A percentile compares a stretch with the other conserved stretches of the same genome.
Evolutionary conservation across 1,140 invertebrate genomes (phyloP).

Genomic region (Doryteuthis pealeii): DNA sequence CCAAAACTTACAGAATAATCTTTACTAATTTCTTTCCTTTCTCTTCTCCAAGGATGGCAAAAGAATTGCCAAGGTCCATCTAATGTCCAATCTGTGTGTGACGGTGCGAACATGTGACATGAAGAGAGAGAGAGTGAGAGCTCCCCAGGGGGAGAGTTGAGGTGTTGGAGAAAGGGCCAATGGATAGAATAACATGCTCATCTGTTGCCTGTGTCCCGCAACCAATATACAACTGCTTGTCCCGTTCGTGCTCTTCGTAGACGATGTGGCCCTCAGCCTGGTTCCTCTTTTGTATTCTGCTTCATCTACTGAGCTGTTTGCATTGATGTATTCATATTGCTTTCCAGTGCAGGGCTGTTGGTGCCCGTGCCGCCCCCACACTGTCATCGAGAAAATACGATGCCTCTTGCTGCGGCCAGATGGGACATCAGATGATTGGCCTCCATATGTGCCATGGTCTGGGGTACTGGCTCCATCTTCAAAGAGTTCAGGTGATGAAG

Average conservation of each 20-base stretch:
- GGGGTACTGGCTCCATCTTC: conserved; percentile 39
- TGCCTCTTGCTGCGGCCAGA: conserved; percentile 41
- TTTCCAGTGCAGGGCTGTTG: background rate
- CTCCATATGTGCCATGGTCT: conserved; percentile 31
- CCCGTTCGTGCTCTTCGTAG: conserved; percentile 37
- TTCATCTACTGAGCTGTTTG: conserved; percentile 12
- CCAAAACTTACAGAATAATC: too few relatives aligned
- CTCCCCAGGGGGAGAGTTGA: too few relatives aligned
- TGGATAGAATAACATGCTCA: background rate
- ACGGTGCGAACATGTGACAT: too few relatives aligned
- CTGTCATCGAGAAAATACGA: conserved; percentile 43
- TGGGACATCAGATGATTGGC: conserved; percentile 33
- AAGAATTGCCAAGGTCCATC: too few relatives aligned
- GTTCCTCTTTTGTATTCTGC: conserved; percentile 17
- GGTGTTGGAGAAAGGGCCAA: too few relatives aligned
- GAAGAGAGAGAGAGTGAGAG: too few relatives aligned
- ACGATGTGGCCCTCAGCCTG: conserved; percentile 23
- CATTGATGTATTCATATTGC: conserved; percentile 13
- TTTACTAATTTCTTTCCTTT: too few relatives aligned
- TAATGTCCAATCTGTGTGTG: too few relatives aligned
- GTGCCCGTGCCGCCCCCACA: conserved; percentile 8
- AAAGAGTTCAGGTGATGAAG: conserved; percentile 29
- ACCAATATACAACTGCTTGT: conserved; percentile 39
- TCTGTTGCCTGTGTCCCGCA: background rate
- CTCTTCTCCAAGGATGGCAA: too few relatives aligned